Evolutionary conservation across 2,797 vertebrate species (phyloP).

Genomic region (Mus spretus): DNA sequence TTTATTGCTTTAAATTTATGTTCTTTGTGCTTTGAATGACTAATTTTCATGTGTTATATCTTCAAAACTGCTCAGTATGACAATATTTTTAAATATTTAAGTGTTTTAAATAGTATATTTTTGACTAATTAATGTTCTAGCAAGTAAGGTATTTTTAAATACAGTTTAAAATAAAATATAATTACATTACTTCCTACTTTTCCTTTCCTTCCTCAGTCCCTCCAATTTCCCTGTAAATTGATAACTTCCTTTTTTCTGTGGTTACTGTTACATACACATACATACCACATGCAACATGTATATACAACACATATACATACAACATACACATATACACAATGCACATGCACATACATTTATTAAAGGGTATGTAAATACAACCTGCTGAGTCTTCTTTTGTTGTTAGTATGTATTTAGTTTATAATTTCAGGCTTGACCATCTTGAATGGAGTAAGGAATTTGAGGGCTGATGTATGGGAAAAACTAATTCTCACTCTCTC

Average conservation of each 20-base stretch:
- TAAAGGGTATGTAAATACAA: not conserved
- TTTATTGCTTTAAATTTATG: not conserved
- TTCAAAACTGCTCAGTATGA: not conserved
- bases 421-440: not conserved
- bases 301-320: not conserved
- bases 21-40: not conserved
- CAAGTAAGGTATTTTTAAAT: not conserved
- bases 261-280: not conserved
- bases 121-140: constrained; percentile 23
- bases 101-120: not conserved
- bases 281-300: not conserved
- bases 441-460: not conserved
- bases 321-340: too few species aligned
- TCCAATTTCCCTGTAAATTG: not conserved
- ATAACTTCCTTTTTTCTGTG: not conserved
- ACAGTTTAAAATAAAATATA: not conserved
- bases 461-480: not conserved
- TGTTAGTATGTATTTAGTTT: not conserved
- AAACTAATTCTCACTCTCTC: not conserved
- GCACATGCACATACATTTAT: not conserved
- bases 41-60: not conserved
- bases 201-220: not conserved
- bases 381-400: not conserved
- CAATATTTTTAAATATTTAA: not conserved
- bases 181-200: not conserved